Evolutionary conservation across 2,113 vertebrate species (phyloP).

Genomic region (Protomyctophum bolini): DNA sequence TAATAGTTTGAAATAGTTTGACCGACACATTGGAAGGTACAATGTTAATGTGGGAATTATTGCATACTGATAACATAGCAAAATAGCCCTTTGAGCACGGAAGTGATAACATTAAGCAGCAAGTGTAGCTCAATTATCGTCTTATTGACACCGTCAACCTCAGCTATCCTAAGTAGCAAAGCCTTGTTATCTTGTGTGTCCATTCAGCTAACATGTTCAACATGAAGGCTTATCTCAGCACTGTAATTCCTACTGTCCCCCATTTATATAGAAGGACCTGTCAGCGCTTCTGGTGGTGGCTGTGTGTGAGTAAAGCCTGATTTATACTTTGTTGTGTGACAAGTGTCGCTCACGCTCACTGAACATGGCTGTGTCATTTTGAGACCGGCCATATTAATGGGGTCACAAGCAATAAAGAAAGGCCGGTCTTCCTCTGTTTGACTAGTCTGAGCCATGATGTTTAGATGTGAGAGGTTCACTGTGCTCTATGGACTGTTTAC

Average conservation of each 20-base stretch:
- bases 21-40: slow-evolving; percentile 10
- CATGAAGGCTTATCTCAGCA: slow-evolving; percentile 40
- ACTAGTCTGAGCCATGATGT: slow-evolving; percentile 22
- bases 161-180: slow-evolving; percentile 34
- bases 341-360: neutral
- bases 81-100: neutral
- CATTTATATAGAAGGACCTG: slow-evolving; percentile 49
- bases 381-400: slow-evolving; percentile 22
- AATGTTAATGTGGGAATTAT: neutral
- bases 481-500: slow-evolving; percentile 35
- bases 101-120: slow-evolving; percentile 16
- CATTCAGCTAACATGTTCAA: slow-evolving; percentile 57
- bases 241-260: slow-evolving; percentile 50
- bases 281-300: slow-evolving; percentile 38
- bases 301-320: slow-evolving; percentile 12
- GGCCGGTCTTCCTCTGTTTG: slow-evolving; percentile 23
- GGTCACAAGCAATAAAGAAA: slow-evolving; percentile 19
- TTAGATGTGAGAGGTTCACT: slow-evolving; percentile 20
- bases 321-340: neutral
- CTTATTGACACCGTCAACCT: slow-evolving; percentile 32
- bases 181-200: slow-evolving; percentile 47
- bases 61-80: neutral
- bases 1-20: slow-evolving; percentile 32
- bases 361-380: slow-evolving; percentile 27
- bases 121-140: slow-evolving; percentile 10